These are phyloP conservation scores for Cygnus olor DNA, from an alignment of 2,797 vertebrate genomes.

Conservation along the genomic window DNA sequence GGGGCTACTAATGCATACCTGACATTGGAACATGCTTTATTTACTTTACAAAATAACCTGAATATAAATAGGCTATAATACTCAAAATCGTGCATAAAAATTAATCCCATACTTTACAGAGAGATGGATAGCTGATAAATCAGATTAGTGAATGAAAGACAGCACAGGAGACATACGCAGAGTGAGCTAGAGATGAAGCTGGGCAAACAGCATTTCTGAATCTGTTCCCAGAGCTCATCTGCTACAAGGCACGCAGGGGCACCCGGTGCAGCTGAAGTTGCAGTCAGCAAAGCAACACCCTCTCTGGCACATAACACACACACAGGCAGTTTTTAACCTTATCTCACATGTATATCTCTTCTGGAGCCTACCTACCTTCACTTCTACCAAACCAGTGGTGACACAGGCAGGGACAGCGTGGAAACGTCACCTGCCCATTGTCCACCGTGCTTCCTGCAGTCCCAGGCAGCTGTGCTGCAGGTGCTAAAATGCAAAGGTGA, in stretches of 20 bases:
- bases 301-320: background rate
- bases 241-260: fast-evolving
- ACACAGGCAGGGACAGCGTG: fast-evolving
- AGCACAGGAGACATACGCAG: background rate
- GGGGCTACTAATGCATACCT: background rate
- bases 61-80: background rate
- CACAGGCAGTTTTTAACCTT: background rate
- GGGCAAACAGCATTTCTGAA: background rate
- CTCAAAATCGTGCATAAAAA: background rate
- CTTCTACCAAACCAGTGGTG: fast-evolving
- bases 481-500: background rate
- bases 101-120: background rate
- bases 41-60: background rate
- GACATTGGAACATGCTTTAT: background rate
- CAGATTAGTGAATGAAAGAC: background rate
- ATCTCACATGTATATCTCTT: background rate
- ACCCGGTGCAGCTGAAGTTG: fast-evolving
- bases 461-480: background rate
- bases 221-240: background rate
- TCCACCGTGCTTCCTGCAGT: background rate
- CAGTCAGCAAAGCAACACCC: background rate
- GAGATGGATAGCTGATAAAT: background rate
- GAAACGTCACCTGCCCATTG: background rate
- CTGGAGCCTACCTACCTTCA: background rate
- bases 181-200: background rate